Percentiles rank a stretch among this genome's conserved stretches.
phyloP scores from a whole-genome alignment of 2,888 invertebrate genomes.

The Euplagia quadripunctaria region DNA sequence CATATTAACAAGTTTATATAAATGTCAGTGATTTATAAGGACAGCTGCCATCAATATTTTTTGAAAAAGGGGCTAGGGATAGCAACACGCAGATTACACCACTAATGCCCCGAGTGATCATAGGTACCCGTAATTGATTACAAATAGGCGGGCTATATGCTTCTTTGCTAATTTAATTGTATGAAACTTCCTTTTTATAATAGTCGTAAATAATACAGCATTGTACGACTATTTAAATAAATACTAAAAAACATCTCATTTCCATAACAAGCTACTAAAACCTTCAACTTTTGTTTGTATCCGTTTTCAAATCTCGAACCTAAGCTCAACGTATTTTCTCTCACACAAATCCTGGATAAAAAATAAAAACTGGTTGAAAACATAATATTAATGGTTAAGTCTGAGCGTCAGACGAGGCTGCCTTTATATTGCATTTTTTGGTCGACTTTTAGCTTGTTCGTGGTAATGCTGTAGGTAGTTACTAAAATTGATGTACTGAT shows the following conservation, averaged over 20 bases:
- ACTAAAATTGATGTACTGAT: neutral
- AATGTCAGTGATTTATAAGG: no score
- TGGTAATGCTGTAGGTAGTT: neutral
- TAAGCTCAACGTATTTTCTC: slow-evolving; percentile 7
- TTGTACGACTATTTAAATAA: neutral
- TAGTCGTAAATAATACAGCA: neutral
- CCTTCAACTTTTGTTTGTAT: slow-evolving; percentile 7
- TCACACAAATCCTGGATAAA: slow-evolving; percentile 27
- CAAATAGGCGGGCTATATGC: no score
- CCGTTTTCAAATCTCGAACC: slow-evolving; percentile 13
- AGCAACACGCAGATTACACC: no score
- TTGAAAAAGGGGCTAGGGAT: no score
- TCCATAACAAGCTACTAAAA: slow-evolving; percentile 16
- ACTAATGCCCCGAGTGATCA: no score
- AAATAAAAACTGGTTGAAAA: slow-evolving; percentile 22
- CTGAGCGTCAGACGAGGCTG: slow-evolving; percentile 4
- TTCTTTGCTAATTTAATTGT: neutral
- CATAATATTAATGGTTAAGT: slow-evolving; percentile 23
- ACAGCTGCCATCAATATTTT: no score
- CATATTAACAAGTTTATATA: no score
- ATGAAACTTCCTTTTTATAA: neutral
- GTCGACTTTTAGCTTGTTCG: neutral
- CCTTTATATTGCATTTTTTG: slow-evolving; percentile 31
- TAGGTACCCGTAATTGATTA: no score
- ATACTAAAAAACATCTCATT: slow-evolving; percentile 12